Evolutionary conservation across 2,888 invertebrate species (phyloP), one percentile per base, ranked within the genome.

Genomic region (Isotomurus palustris): DNA sequence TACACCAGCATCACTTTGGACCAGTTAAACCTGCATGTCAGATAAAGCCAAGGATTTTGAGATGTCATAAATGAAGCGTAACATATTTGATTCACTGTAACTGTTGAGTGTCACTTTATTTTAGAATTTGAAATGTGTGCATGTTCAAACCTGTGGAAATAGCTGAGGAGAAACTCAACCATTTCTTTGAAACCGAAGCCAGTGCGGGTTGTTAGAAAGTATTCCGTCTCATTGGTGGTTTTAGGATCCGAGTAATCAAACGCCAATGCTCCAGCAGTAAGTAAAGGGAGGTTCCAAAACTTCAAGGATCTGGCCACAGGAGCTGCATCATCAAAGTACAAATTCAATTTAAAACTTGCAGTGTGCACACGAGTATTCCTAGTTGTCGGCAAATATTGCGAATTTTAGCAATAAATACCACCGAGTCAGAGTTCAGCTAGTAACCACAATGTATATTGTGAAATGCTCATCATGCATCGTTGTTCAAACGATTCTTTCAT

Each of bases 201-300:
- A 12, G 86, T 80, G 54, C 89, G 81, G 3, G 88, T 80, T 32
- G 88, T 77, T 83, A 89, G 85, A 73, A 85, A 87, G 74, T 84
- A 91, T 74, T 91, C 90, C 67, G 87, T 82, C 0, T 78, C 76
- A 70, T 85, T 86, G 2, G 78, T 77, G 1, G 80, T 83, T 74
- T 91, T 91, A 19, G 81, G 79, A 52, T 79, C 77, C 27, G 84
- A 84, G 73, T 90, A 91, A 75, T 91, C 90, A 70, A 81, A 84
- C 0, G 87, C 85, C 59, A 88, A 83, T 0, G 87, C 91, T 0
- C 89, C 90, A 0, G 88, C 86, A 0, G 91, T 87, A 51, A 92
- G 78, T 14, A 91, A 75, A 0, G 91, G 91, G 0, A 83, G 83
- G 8, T 75, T 72, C 74, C 76, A 77, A 74, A 87, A 89, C 75